Evolutionary conservation across 2,888 invertebrate species (phyloP).

Genomic region (Imbricaverruca yamaguchii): DNA sequence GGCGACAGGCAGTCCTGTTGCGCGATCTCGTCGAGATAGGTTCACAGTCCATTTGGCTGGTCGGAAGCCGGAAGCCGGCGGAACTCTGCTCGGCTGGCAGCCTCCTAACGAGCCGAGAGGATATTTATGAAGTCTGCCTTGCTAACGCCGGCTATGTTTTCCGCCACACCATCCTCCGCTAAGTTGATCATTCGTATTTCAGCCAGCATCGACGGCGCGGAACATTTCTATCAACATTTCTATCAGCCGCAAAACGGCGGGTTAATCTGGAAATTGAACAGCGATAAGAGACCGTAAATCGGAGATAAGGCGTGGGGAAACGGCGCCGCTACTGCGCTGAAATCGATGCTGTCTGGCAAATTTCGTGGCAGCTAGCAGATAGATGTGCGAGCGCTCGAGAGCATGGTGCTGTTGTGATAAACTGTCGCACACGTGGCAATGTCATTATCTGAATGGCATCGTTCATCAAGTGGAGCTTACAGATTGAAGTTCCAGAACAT

Average conservation of each 20-base stretch:
- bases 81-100: neutral
- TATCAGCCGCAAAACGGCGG: slow-evolving; percentile 12
- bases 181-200: neutral
- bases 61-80: too few species aligned
- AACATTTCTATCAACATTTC: slow-evolving; percentile 18
- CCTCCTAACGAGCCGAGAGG: neutral
- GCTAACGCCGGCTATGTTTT: neutral
- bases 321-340: neutral
- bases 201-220: neutral
- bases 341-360: neutral
- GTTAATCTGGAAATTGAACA: slow-evolving; percentile 20
- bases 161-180: neutral
- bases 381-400: too few species aligned
- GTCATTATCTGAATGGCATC: too few species aligned
- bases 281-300: slow-evolving; percentile 15
- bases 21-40: too few species aligned
- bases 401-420: too few species aligned
- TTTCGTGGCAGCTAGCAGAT: too few species aligned
- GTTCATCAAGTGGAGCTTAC: too few species aligned
- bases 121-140: neutral
- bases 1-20: too few species aligned
- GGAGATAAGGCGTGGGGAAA: slow-evolving; percentile 10
- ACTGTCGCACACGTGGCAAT: too few species aligned
- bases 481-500: too few species aligned
- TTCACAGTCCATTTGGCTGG: too few species aligned